Conservation (phyloP, 1,140 invertebrate genomes). For the Zaprionus taronus region DNA sequence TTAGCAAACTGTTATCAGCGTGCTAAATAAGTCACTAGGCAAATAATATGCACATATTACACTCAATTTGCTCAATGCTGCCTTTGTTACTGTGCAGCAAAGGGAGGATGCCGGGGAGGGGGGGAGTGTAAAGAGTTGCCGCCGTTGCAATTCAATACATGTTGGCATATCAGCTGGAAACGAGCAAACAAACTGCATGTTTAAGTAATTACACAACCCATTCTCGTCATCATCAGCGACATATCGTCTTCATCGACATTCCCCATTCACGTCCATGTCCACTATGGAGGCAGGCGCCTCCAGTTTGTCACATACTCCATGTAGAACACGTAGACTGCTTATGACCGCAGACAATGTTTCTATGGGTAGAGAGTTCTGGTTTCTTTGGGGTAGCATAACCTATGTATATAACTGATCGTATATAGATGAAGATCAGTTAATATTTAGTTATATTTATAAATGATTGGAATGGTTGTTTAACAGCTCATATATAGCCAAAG, state of each 20-base stretch:
- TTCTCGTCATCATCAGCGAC: neutral
- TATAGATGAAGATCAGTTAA: neutral
- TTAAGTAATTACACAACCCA: constrained; percentile 58
- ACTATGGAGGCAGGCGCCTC: neutral
- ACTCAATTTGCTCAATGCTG: constrained; percentile 39
- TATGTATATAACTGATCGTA: neutral
- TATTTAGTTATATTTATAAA: neutral
- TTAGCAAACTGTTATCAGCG: constrained; percentile 40
- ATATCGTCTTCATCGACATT: constrained; percentile 1
- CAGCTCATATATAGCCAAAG: neutral
- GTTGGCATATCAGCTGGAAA: neutral
- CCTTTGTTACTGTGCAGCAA: constrained; percentile 19
- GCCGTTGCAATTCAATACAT: neutral
- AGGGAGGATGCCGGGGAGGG: neutral
- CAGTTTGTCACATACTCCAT: constrained; percentile 55
- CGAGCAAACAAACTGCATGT: constrained; percentile 32
- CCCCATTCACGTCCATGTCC: constrained; percentile 7
- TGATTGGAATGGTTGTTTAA: neutral
- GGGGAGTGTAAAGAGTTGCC: neutral
- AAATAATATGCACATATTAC: constrained; percentile 21
- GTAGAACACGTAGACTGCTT: constrained; percentile 44
- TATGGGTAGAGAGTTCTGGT: neutral
- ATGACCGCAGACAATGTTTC: neutral
- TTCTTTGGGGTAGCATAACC: neutral
- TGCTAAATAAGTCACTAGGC: constrained; percentile 33